Base-by-base conservation (phyloP, 2,888 invertebrate species). In the Apotomis betuletana region DNA sequence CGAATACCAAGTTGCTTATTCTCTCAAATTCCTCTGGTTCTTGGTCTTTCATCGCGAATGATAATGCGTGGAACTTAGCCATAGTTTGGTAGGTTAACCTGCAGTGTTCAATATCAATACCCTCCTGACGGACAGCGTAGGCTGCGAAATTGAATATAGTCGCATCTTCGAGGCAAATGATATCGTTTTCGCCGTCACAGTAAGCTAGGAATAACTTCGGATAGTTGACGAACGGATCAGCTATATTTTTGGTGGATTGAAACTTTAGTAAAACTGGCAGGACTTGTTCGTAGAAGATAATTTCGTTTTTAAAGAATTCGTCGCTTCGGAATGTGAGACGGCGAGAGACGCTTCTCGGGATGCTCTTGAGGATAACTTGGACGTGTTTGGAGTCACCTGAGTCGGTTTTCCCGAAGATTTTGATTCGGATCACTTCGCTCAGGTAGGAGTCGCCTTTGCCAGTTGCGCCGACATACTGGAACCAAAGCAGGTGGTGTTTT, bases 301-400 rank as follows among this genome's bases (percentile, higher is more conserved):
- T 95, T 86, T 96, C 96, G 80, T 96, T 96, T 74, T 90, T 89
- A 79, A 96, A 96, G 83, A 96, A 96, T 62, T 95, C 96, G 3
- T 90, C 81, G 54, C 95, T 95, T 70, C 95, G 92, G 77, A 94
- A 96, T 0, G 96, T 95, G 44, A 95, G 94, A 0, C 95, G 92
- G 44, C 96, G 87, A 0, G 94, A 95, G 0, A 94, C 74, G 79
- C 94, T 96, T 67, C 92, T 93, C 0, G 96, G 96, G 76, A 96
- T 92, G n/a, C 92, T 93, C 84, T 96, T 96, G 0, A 95, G 90
- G 12, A 96, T 89, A 0, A 96, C 85, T 80, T 94, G 94, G 0
- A 95, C 83, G 61, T 89, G 78, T 55, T 86, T 87, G 0, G 76
- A 8, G 0, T 77, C 62, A 10, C 83, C 82, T 4, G 83, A 83